These are phyloP conservation scores for Holothuria glaberrima DNA, from an alignment of 35 echinoderm and acorn worm species.

Conservation along the genomic window DNA sequence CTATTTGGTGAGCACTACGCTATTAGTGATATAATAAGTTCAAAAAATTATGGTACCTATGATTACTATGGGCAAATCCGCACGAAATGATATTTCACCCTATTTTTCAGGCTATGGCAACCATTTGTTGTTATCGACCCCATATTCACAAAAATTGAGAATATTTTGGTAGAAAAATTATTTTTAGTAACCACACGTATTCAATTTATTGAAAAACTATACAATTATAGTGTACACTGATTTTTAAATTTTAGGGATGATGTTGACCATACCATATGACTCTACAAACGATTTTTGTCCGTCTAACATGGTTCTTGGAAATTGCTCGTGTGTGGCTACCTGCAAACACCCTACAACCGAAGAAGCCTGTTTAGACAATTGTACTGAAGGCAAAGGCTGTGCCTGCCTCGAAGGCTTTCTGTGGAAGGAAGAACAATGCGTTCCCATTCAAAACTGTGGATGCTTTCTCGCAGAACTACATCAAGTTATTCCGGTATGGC, in stretches of 20 bases:
- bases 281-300: not conserved
- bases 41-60: conserved; percentile 14
- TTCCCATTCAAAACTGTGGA: not conserved
- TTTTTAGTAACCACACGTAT: not conserved
- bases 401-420: not conserved
- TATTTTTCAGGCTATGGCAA: not conserved
- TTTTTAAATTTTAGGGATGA: too few species aligned
- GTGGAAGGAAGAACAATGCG: not conserved
- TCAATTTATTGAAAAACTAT: not conserved
- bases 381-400: not conserved
- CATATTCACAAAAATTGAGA: not conserved
- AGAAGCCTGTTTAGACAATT: not conserved
- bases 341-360: not conserved
- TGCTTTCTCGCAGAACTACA: not conserved
- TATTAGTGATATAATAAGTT: not conserved
- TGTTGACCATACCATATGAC: too few species aligned
- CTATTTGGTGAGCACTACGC: not conserved
- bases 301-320: not conserved
- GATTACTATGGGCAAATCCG: not conserved
- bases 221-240: not conserved
- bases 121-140: not conserved
- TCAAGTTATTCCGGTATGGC: conserved; percentile 10
- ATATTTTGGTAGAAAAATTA: not conserved
- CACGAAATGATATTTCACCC: not conserved
- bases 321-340: not conserved